Conservation (phyloP, 1,140 invertebrate genomes). For the Pectinophora gossypiella region DNA sequence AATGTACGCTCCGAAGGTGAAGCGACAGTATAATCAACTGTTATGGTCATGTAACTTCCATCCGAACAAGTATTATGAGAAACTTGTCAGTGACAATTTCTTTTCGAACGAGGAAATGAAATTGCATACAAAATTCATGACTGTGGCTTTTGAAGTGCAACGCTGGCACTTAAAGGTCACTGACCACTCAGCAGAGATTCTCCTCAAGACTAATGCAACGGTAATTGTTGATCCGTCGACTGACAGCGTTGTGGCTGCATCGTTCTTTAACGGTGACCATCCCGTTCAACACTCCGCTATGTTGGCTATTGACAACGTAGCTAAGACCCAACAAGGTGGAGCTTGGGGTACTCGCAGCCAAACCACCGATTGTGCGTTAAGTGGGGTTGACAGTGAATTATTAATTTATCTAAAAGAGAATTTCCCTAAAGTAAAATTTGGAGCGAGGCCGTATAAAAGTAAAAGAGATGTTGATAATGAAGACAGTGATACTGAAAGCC, state of each 20-base stretch:
- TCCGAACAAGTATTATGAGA: constrained; percentile 83
- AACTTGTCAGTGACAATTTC: constrained; percentile 77
- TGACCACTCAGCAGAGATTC: constrained; percentile 20
- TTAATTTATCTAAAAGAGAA: constrained; percentile 41
- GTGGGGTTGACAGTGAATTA: constrained; percentile 32
- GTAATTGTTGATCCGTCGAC: constrained; percentile 82
- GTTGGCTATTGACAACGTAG: constrained; percentile 90
- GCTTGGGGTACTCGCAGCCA: constrained; percentile 74
- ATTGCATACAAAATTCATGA: constrained; percentile 79
- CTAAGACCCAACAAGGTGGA: constrained; percentile 87
- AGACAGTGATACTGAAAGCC: constrained; percentile 55
- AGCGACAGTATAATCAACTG: constrained; percentile 80
- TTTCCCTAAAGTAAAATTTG: constrained; percentile 37
- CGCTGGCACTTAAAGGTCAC: constrained; percentile 37
- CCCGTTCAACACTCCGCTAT: constrained; percentile 91
- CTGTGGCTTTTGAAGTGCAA: constrained; percentile 76
- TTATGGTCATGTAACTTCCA: constrained; percentile 93
- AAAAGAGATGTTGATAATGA: constrained; percentile 19
- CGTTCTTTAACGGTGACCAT: constrained; percentile 78
- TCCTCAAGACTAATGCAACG: constrained; percentile 65
- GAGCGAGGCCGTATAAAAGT: constrained; percentile 32
- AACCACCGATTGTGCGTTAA: background rate
- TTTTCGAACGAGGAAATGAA: constrained; percentile 78
- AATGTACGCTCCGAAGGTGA: constrained; percentile 77
- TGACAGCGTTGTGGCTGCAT: constrained; percentile 80